Percentiles rank a stretch among this genome's conserved stretches.
phyloP scores from a whole-genome alignment of 2,888 invertebrate genomes.

The Microctonus aethiopoides region DNA sequence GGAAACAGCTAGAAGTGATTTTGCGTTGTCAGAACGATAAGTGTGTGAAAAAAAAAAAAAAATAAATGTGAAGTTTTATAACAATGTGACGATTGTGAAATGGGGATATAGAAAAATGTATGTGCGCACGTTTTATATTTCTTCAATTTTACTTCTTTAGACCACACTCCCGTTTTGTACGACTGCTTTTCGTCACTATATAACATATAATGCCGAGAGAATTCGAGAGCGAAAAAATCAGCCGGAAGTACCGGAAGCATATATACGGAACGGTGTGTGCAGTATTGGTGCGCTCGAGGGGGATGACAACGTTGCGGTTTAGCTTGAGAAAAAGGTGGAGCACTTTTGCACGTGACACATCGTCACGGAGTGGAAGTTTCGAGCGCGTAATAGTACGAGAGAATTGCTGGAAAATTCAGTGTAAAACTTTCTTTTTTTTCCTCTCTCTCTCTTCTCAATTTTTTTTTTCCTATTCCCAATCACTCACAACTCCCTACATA shows the following conservation, averaged over 20 bases:
- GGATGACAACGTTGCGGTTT: background rate
- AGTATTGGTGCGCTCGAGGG: background rate
- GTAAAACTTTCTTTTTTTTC: constrained; percentile 34
- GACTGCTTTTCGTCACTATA: constrained; percentile 5
- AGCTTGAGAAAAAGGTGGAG: constrained; percentile 31
- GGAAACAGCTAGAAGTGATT: constrained; percentile 4
- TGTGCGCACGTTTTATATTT: constrained; percentile 23
- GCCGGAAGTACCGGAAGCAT: constrained; percentile 43
- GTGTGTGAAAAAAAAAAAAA: background rate
- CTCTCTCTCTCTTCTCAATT: constrained; percentile 27
- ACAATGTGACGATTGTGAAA: constrained; percentile 8
- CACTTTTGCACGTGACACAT: constrained; percentile 35
- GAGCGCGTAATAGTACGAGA: constrained; percentile 17
- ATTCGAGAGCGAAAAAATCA: constrained; percentile 39
- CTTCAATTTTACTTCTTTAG: constrained; percentile 35
- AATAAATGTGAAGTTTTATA: background rate
- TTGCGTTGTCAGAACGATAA: constrained; percentile 15
- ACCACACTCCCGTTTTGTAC: constrained; percentile 20
- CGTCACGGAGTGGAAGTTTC: constrained; percentile 9
- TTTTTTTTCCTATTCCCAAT: constrained; percentile 7
- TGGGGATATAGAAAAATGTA: background rate
- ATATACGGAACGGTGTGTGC: constrained; percentile 11
- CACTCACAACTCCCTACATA: background rate
- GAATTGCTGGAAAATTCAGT: constrained; percentile 13
- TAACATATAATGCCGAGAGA: constrained; percentile 35